phyloP scores from a whole-genome alignment of 2,797 vertebrate genomes.

The Clamator glandarius region DNA sequence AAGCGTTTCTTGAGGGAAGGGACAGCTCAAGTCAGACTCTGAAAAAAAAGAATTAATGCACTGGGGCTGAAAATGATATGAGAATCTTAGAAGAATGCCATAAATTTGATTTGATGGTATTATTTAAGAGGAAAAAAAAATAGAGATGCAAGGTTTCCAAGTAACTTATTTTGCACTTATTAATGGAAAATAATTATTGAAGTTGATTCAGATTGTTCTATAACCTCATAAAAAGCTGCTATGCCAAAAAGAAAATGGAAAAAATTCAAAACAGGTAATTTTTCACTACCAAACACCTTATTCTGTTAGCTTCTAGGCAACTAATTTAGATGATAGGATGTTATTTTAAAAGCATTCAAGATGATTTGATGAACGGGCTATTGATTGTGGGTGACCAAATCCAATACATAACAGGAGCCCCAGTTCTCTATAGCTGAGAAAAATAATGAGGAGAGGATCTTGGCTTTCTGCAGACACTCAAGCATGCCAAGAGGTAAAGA shows the following conservation, averaged over 20 bases:
- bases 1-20: constrained; percentile 63
- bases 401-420: neutral
- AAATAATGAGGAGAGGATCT: neutral
- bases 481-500: neutral
- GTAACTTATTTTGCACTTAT: neutral
- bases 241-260: neutral
- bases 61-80: neutral
- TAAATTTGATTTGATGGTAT: neutral
- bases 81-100: neutral
- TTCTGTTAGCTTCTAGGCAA: neutral
- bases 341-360: neutral
- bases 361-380: neutral
- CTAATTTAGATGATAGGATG: neutral
- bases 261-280: neutral
- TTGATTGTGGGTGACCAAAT: neutral
- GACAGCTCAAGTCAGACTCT: constrained; percentile 53
- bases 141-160: neutral
- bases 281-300: neutral
- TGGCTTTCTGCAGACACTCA: neutral
- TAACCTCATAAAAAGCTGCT: neutral
- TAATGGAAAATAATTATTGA: neutral
- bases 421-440: neutral
- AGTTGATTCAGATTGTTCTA: neutral
- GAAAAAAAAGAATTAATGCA: neutral
- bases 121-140: neutral